Conservation (phyloP, 2,113 vertebrate species). For the Pedetes capensis region DNA sequence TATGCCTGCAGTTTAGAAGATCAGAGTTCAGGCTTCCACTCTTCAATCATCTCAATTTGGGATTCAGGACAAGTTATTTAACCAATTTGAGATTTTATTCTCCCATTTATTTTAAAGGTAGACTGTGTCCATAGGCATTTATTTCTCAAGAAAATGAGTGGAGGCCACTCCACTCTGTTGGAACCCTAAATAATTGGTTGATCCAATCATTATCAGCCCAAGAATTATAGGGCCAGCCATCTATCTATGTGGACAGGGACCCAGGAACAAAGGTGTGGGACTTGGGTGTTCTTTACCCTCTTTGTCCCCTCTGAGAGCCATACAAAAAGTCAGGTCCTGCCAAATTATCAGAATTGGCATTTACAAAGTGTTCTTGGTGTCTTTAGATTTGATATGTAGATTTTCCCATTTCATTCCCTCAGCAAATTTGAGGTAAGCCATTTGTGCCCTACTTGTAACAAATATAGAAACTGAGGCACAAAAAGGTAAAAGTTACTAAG, state of each 20-base stretch:
- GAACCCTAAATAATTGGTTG: background rate
- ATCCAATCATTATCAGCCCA: too few relatives aligned
- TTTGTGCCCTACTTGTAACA: background rate
- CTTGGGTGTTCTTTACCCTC: background rate
- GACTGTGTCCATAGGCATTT: background rate
- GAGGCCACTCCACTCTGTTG: background rate
- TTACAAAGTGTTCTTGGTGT: background rate
- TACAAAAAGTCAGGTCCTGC: background rate
- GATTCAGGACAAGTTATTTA: background rate
- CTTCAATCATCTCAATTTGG: background rate
- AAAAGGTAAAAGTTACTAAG: background rate
- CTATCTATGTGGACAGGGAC: background rate
- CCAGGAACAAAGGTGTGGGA: background rate
- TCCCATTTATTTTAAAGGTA: background rate
- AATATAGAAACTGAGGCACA: background rate
- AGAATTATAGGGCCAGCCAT: background rate
- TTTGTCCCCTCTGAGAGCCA: background rate
- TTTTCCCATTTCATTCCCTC: background rate
- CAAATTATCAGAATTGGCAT: background rate
- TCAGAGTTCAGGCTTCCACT: constrained; percentile 10
- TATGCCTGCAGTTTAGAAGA: background rate
- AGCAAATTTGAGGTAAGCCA: too few relatives aligned
- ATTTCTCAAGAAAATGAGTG: background rate
- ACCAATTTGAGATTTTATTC: background rate
- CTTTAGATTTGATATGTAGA: rapidly evolving